Conservation (phyloP, 2,888 invertebrate genomes). For the Nomada lathburiana region DNA sequence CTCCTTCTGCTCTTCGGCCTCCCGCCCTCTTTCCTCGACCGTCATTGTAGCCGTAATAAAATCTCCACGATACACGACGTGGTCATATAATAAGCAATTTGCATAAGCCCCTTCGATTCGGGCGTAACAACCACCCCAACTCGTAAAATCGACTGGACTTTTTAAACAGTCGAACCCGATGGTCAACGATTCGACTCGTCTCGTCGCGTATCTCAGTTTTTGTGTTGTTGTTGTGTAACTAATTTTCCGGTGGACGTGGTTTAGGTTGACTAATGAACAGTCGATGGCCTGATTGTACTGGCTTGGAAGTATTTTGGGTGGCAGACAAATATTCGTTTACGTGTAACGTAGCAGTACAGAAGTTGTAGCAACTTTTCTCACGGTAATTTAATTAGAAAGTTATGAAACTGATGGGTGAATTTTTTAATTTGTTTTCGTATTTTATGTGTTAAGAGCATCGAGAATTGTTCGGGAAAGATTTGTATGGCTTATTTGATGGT, state of each 20-base stretch:
- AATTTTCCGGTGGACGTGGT: too few species aligned
- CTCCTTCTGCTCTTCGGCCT: slow-evolving; percentile 34
- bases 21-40: slow-evolving; percentile 6
- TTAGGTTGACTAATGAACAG: too few species aligned
- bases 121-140: slow-evolving; percentile 72
- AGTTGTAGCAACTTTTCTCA: too few species aligned
- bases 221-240: too few species aligned
- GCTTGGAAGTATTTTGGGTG: too few species aligned
- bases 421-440: too few species aligned
- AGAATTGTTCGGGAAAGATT: slow-evolving; percentile 19
- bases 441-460: slow-evolving; percentile 1
- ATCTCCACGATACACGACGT: slow-evolving; percentile 74
- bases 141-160: slow-evolving; percentile 74
- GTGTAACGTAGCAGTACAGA: too few species aligned
- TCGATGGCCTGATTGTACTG: too few species aligned
- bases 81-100: slow-evolving; percentile 80
- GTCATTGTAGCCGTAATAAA: slow-evolving; percentile 72
- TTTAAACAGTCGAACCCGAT: slow-evolving; percentile 66
- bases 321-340: too few species aligned
- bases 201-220: too few species aligned
- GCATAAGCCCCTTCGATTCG: slow-evolving; percentile 78
- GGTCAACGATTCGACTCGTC: background rate
- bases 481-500: slow-evolving; percentile 26
- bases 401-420: too few species aligned
- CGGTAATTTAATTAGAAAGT: too few species aligned